Conservation (phyloP, 2,113 vertebrate species). For the Mormoops blainvillei region DNA sequence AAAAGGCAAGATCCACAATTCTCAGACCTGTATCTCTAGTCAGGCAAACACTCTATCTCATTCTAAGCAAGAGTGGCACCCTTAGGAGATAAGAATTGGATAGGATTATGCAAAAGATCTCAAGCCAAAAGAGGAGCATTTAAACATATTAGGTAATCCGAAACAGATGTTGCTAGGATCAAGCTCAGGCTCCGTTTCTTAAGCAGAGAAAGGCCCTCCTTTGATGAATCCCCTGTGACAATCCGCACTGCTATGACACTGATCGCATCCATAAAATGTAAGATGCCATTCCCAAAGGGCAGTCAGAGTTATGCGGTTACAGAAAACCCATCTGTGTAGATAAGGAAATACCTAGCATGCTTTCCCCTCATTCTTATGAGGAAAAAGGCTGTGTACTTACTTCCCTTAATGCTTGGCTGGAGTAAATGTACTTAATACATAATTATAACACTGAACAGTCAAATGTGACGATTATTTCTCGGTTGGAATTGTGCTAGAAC, state of each 20-base stretch:
- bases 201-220: neutral
- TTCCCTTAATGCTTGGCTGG: constrained; percentile 54
- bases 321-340: neutral
- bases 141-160: constrained; percentile 46
- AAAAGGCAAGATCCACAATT: constrained; percentile 18
- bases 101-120: constrained; percentile 9
- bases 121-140: neutral
- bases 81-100: constrained; percentile 42
- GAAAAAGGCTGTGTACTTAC: constrained; percentile 50
- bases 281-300: neutral
- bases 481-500: constrained; percentile 49
- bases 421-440: constrained; percentile 65
- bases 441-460: constrained; percentile 65
- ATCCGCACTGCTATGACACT: neutral
- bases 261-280: neutral
- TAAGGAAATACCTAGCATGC: neutral
- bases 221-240: constrained; percentile 14
- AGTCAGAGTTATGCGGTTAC: neutral
- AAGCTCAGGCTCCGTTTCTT: neutral
- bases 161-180: neutral
- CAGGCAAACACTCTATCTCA: neutral
- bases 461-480: constrained; percentile 63
- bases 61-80: constrained; percentile 27
- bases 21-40: neutral
- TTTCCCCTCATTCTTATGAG: neutral